These are phyloP conservation scores for Peromyscus leucopus DNA, from an alignment of 2,113 vertebrate genomes.

Conservation along the genomic window DNA sequence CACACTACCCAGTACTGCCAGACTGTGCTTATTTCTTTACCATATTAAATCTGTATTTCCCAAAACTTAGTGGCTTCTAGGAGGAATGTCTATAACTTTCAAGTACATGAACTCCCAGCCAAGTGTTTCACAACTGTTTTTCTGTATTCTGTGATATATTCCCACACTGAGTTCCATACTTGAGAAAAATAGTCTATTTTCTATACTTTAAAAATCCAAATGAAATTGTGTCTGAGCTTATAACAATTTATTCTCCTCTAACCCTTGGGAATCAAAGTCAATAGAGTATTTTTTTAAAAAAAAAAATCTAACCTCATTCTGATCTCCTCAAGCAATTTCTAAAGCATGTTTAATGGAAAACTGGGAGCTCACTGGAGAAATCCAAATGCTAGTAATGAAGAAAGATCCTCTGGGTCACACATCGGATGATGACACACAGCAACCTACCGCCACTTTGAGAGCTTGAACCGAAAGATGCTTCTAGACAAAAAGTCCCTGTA, in stretches of 20 bases:
- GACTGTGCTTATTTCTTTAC: neutral
- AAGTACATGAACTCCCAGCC: conserved; percentile 47
- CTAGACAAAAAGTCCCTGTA: conserved; percentile 57
- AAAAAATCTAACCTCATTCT: conserved; percentile 22
- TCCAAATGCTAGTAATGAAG: conserved; percentile 36
- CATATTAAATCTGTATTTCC: neutral
- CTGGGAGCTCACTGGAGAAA: neutral
- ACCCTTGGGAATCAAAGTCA: conserved; percentile 54
- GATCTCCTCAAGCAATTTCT: conserved; percentile 31
- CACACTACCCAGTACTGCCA: neutral
- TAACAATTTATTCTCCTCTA: conserved; percentile 8
- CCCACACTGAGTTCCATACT: neutral
- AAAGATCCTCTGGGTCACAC: neutral
- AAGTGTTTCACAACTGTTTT: conserved; percentile 17
- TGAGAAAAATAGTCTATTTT: conserved; percentile 17
- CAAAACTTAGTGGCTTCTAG: neutral
- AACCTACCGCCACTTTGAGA: conserved; percentile 13
- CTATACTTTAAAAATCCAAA: conserved; percentile 53
- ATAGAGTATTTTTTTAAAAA: neutral
- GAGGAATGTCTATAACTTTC: neutral
- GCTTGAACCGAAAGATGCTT: conserved; percentile 24
- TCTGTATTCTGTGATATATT: conserved; percentile 9
- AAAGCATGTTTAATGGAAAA: conserved; percentile 1
- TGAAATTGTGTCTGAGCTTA: conserved; percentile 1
- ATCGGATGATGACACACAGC: conserved; percentile 28